Evolutionary conservation across 30 jellyfish, hydroid and myxozoan species (phyloP), one percentile per base, ranked within the genome.

Genomic region (Mastigias papua): DNA sequence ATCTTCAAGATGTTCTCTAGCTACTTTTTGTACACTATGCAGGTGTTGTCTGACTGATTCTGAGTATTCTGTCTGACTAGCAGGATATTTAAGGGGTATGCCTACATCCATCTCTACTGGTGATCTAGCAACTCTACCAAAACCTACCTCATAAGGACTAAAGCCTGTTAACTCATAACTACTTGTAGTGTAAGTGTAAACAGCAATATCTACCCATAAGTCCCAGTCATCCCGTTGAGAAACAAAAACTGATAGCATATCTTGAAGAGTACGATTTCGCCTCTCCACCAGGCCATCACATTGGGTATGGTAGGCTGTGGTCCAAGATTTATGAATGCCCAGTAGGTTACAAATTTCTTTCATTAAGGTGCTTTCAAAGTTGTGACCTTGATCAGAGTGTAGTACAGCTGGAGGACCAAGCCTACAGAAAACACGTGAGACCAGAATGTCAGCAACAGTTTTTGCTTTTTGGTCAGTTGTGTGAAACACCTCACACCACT

Each of bases 171-270:
- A 42, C 13, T 42, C 13, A 16, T 34, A n/a, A 25, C 13, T 30
- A 65, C 80, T 28, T 7, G 58, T 69, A 34, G 7, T 69, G 80
- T 69, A 69, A 69, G 80, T 65, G 23, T 69, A 69, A 69, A 69
- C 58, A 69, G 58, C 66, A 9, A 69, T 68, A 69, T 34, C 50
- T 17, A 69, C 66, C 58, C 80, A 69, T 6, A 69, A 69, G 80
- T 69, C 58, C 80, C 50, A 69, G 23, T 69, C 80, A 69, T 69
- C 50, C 80, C 80, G 80, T 69, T 69, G 80, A 69, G 80, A 34
- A 69, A 69, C 80, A 69, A 28, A 69, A 34, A 65, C 80, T 69
- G 80, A 69, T 69, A 69, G 20, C 80, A 69, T 69, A 69, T 69
- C 80, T 25, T 69, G 50, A 8, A 69, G 80, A 69, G 80, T 69